A percentile compares a stretch with the other conserved stretches of the same genome.
phyloP scores from a whole-genome alignment of 2,797 vertebrate species.

The Clarias laeviceps region DNA sequence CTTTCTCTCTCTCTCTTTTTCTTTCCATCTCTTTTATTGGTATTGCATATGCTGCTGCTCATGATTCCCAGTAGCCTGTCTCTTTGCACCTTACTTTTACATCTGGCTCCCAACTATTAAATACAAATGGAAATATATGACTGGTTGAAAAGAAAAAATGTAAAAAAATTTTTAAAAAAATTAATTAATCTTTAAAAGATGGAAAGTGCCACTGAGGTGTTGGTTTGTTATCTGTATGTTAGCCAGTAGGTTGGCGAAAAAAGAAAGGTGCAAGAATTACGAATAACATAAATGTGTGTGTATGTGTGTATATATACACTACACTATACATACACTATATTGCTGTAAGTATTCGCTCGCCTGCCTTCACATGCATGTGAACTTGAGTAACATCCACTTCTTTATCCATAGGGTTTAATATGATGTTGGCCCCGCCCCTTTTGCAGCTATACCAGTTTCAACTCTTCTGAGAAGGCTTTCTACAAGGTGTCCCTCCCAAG shows the following conservation, averaged over 20 bases:
- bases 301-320: too few species aligned
- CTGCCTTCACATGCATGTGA: too few species aligned
- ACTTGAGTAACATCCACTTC: too few species aligned
- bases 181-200: background rate
- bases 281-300: background rate
- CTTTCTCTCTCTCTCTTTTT: background rate
- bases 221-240: background rate
- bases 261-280: background rate
- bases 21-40: background rate
- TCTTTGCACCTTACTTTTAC: background rate
- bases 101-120: background rate
- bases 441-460: too few species aligned
- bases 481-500: too few species aligned
- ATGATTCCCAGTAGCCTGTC: background rate
- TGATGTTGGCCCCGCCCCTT: too few species aligned
- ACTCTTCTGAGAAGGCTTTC: too few species aligned
- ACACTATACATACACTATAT: too few species aligned
- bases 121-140: background rate
- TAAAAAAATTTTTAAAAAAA: too few species aligned
- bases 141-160: background rate
- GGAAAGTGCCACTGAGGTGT: background rate
- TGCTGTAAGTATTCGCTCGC: too few species aligned
- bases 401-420: too few species aligned
- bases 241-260: background rate
- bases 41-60: background rate